Conservation (phyloP, 2,113 vertebrate species). For the Spheniscus mendiculus region DNA sequence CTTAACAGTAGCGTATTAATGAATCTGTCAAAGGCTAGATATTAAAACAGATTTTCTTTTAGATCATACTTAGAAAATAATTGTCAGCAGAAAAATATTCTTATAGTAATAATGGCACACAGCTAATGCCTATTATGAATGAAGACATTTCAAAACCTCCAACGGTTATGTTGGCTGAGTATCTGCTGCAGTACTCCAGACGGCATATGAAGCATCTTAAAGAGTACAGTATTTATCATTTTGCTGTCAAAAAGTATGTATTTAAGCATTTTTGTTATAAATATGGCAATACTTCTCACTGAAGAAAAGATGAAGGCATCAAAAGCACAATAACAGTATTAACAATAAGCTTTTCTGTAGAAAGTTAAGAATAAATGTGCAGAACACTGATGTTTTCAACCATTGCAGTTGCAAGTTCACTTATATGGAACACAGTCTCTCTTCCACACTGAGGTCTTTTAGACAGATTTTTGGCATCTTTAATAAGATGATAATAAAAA, state of each 20-base stretch:
- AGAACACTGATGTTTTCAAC: neutral
- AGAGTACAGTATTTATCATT: neutral
- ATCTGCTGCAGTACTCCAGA: neutral
- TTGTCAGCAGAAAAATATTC: neutral
- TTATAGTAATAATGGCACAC: accelerated
- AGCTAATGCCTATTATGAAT: neutral
- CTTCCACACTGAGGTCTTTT: neutral
- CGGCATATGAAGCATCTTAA: neutral
- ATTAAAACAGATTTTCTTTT: neutral
- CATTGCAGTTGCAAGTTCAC: neutral
- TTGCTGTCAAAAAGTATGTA: neutral
- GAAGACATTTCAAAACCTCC: neutral
- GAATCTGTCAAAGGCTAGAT: neutral
- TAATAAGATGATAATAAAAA: neutral
- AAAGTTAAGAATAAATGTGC: neutral
- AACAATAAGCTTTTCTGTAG: neutral
- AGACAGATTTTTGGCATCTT: neutral
- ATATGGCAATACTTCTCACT: neutral
- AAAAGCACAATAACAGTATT: neutral
- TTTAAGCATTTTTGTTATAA: neutral
- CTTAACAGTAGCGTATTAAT: neutral
- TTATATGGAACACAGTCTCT: neutral
- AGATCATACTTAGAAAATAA: neutral
- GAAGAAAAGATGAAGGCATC: neutral
- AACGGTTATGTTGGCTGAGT: neutral